A percentile compares a stretch with the other conserved stretches of the same genome.
Evolutionary conservation across 2,888 invertebrate genomes (phyloP).

Genomic region (Diaphora mendica): DNA sequence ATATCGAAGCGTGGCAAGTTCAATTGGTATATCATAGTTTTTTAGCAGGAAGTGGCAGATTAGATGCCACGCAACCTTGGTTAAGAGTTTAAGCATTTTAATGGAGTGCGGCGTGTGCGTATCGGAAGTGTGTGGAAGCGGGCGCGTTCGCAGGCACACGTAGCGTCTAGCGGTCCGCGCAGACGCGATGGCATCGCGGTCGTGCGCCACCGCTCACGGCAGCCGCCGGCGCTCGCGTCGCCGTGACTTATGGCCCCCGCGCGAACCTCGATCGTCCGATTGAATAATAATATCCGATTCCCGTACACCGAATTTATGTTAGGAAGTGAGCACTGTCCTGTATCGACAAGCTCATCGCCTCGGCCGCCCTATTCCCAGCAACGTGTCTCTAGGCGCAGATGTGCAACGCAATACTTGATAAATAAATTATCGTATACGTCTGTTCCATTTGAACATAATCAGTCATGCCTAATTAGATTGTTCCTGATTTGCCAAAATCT

Average conservation of each 20-base stretch:
- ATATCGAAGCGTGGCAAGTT: no score
- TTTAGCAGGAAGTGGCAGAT: neutral
- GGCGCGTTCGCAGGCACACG: constrained; percentile 48
- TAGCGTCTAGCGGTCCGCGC: constrained; percentile 70
- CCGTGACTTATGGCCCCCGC: constrained; percentile 85
- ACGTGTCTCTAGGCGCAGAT: constrained; percentile 74
- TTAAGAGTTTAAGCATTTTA: neutral
- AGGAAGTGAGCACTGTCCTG: constrained; percentile 83
- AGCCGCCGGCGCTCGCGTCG: constrained; percentile 84
- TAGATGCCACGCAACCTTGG: neutral
- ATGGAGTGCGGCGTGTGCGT: constrained; percentile 30
- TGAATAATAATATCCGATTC: constrained; percentile 86
- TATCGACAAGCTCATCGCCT: constrained; percentile 77
- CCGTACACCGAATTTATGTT: constrained; percentile 85
- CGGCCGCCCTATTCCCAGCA: constrained; percentile 72
- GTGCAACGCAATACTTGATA: constrained; percentile 70
- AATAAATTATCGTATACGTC: constrained; percentile 67
- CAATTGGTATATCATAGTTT: neutral
- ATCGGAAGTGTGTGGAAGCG: constrained; percentile 50
- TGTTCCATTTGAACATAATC: constrained; percentile 67
- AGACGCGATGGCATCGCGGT: constrained; percentile 81
- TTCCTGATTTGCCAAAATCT: constrained; percentile 62
- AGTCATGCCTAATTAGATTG: constrained; percentile 53
- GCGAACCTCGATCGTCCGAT: constrained; percentile 85
- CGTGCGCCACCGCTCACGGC: constrained; percentile 85